A percentile compares a stretch with the other conserved stretches of the same genome.
These are phyloP conservation scores for Andrena dorsata DNA, from an alignment of 2,888 invertebrate species.

Conservation along the genomic window DNA sequence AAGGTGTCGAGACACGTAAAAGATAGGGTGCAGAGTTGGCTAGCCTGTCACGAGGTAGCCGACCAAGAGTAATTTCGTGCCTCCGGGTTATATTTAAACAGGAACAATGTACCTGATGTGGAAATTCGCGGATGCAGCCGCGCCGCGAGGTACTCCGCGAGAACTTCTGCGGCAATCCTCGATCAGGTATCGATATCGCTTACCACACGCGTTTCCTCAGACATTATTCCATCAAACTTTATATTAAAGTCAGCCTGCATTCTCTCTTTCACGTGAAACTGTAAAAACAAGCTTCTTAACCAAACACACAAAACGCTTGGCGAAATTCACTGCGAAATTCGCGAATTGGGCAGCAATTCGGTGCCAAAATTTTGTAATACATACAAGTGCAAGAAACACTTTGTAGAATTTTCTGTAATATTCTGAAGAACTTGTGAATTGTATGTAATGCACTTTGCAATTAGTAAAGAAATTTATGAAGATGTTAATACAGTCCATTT, in stretches of 20 bases:
- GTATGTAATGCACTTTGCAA: too few relatives aligned
- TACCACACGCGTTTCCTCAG: background rate
- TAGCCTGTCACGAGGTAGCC: slow-evolving; percentile 67
- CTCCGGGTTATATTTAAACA: slow-evolving; percentile 73
- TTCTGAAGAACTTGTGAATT: too few relatives aligned
- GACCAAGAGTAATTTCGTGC: slow-evolving; percentile 71
- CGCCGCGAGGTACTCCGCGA: slow-evolving; percentile 48
- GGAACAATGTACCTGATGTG: slow-evolving; percentile 72
- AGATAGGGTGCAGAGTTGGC: slow-evolving; percentile 64
- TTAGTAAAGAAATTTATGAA: too few relatives aligned
- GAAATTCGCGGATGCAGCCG: slow-evolving; percentile 67
- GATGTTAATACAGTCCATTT: too few relatives aligned
- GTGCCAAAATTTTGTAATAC: too few relatives aligned
- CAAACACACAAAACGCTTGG: too few relatives aligned
- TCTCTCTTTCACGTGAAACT: background rate
- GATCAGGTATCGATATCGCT: slow-evolving; percentile 46
- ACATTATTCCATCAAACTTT: background rate
- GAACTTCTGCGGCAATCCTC: slow-evolving; percentile 47
- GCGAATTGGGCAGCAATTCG: too few relatives aligned
- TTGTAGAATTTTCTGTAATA: too few relatives aligned
- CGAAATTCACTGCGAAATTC: too few relatives aligned
- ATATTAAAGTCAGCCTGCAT: slow-evolving; percentile 1
- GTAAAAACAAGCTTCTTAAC: background rate
- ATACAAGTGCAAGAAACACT: too few relatives aligned
- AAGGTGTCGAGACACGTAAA: slow-evolving; percentile 50